Evolutionary conservation across 2,113 vertebrate species (phyloP), one percentile per base, ranked within the genome.

Genomic region (Lonchura striata): DNA sequence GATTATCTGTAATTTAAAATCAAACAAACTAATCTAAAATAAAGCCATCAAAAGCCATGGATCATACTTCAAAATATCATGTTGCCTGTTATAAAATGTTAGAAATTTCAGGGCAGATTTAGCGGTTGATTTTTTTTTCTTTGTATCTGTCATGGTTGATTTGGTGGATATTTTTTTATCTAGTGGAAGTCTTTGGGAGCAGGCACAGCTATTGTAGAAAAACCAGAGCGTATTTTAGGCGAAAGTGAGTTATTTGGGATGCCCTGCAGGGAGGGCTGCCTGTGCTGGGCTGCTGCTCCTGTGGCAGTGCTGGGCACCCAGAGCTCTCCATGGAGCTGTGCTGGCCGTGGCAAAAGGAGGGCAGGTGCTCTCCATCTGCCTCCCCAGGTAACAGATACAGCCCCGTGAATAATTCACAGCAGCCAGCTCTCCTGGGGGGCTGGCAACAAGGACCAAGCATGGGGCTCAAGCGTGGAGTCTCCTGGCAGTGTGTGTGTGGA

Each of bases 401-500:
- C 56, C 60, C 68, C 39, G 13, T 93, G 49, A 92, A 97, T 97
- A 94, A 97, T 96, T 83, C 53, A 94, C 11, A 35, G 44, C 69
- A 82, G 57, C 66, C 83, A 28, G 64, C 70, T 76, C 79, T 75
- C 78, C 83, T 61, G 93, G 86, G 72, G 87, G 54, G 44, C 71
- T 81, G 50, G 54, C 46, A 78, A 18, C 53, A 74, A 77, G 86
- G 71, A 74, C n/a, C n/a, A 31, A 88, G 72, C 87, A 83, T 75
- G 63, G 60, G 85, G 56, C 75, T 94, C 74, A 64, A 24, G 37
- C 24, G 27, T 20, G 33, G 83, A 47, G 66, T 63, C 80, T 77
- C 5, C 2, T 53, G 74, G 83, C 71, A 61, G 15, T 10, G 28
- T 8, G 0, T 49, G 37, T 49, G 85, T 37, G 76, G 53, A 39